These are phyloP conservation scores for Falcunculus frontatus DNA, from an alignment of 2,113 vertebrate genomes.

Conservation along the genomic window DNA sequence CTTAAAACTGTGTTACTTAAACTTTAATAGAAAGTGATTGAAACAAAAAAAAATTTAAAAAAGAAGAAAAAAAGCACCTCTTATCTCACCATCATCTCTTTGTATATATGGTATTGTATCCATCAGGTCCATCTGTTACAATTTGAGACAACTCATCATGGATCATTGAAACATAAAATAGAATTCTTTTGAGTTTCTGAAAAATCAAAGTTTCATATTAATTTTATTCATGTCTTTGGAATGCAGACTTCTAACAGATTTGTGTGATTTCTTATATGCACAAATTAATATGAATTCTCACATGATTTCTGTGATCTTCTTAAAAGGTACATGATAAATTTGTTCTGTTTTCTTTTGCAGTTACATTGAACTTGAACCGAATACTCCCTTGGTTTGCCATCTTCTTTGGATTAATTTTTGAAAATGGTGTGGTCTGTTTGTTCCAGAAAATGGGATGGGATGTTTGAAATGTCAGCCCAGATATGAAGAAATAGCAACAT, in stretches of 20 bases:
- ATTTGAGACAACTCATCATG: background rate
- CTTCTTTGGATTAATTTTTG: slow-evolving; percentile 79
- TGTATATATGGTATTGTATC: background rate
- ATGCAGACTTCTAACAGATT: background rate
- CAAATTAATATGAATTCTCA: background rate
- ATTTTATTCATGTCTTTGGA: background rate
- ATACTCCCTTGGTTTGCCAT: slow-evolving; percentile 79
- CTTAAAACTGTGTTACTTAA: background rate
- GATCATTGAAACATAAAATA: background rate
- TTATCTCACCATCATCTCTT: background rate
- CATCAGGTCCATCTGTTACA: background rate
- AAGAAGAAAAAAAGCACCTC: background rate
- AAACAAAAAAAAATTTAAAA: background rate
- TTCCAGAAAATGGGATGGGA: slow-evolving; percentile 74
- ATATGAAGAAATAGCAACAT: background rate
- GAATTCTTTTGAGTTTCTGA: background rate
- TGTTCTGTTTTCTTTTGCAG: slow-evolving; percentile 65
- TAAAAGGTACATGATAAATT: background rate
- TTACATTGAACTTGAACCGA: slow-evolving; percentile 85
- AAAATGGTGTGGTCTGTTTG: slow-evolving; percentile 74
- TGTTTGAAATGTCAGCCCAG: slow-evolving; percentile 27
- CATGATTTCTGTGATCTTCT: background rate
- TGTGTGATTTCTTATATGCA: background rate
- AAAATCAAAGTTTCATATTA: background rate
- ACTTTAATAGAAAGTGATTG: background rate